These are phyloP conservation scores for Drosophila borealis DNA, from an alignment of 2,888 invertebrate species.

Conservation along the genomic window DNA sequence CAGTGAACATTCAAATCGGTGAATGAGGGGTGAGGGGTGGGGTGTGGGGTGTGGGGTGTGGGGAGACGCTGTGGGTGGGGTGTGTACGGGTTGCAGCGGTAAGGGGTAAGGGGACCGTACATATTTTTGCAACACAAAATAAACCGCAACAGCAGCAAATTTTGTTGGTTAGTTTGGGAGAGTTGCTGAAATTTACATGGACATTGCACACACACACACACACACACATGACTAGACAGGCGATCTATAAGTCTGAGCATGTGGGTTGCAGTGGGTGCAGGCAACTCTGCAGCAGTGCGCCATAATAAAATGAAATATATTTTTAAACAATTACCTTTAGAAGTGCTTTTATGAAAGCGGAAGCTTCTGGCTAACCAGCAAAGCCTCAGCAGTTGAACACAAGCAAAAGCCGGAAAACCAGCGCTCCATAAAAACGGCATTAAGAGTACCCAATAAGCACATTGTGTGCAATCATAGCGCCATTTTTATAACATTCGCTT, in stretches of 20 bases:
- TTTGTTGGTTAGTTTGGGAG: constrained; percentile 72
- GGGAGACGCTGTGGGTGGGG: not conserved
- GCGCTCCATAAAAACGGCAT: constrained; percentile 19
- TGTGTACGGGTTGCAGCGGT: not conserved
- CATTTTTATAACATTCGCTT: constrained; percentile 5
- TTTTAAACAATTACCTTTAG: constrained; percentile 77
- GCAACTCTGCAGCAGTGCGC: constrained; percentile 42
- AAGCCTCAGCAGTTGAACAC: constrained; percentile 32
- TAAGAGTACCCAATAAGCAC: constrained; percentile 8
- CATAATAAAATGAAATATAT: constrained; percentile 76
- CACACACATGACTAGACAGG: constrained; percentile 55
- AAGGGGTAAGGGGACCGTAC: constrained; percentile 18
- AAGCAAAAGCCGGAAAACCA: constrained; percentile 2
- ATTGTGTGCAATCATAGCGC: constrained; percentile 15
- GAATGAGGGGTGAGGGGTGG: constrained; percentile 7
- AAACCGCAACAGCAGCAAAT: constrained; percentile 78
- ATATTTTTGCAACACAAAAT: constrained; percentile 79
- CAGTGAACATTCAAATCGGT: constrained; percentile 36
- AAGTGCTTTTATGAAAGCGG: constrained; percentile 69
- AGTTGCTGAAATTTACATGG: constrained; percentile 68
- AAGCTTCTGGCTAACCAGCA: constrained; percentile 54
- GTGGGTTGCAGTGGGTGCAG: constrained; percentile 14
- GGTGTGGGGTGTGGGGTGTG: not conserved
- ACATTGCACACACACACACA: constrained; percentile 41
- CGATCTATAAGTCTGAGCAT: constrained; percentile 46